Conservation (phyloP, 2,113 vertebrate genomes). For the Sialia sialis region DNA sequence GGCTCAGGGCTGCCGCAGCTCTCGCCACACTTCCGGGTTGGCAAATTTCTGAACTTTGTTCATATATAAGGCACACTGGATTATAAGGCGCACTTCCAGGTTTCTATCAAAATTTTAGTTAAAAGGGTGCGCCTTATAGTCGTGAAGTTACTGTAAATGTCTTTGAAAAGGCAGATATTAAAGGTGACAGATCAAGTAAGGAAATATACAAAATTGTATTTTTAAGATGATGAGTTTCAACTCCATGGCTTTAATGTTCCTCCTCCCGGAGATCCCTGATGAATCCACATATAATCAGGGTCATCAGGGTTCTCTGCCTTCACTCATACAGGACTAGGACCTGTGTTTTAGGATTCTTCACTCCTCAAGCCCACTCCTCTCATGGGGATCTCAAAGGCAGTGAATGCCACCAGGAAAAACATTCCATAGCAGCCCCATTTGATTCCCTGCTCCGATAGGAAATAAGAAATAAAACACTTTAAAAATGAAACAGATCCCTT, state of each 20-base stretch:
- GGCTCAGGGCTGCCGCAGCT: too few species aligned
- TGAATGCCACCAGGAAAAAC: background rate
- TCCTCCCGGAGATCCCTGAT: background rate
- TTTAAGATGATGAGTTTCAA: accelerated
- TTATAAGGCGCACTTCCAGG: too few species aligned
- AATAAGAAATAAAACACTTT: constrained; percentile 32
- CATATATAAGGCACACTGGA: too few species aligned
- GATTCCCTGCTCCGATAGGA: background rate
- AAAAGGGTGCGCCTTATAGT: too few species aligned
- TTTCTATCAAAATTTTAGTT: too few species aligned
- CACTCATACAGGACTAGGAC: background rate
- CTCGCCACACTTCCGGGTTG: too few species aligned
- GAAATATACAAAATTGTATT: background rate
- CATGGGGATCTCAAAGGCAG: background rate
- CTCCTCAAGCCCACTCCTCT: background rate
- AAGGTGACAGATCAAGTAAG: background rate
- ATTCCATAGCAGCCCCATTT: background rate
- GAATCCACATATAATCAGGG: background rate
- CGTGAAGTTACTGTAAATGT: too few species aligned
- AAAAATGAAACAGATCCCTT: constrained; percentile 32
- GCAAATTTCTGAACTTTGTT: too few species aligned
- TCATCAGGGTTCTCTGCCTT: background rate
- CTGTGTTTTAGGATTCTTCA: background rate
- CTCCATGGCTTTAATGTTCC: background rate
- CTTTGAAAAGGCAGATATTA: background rate